These are phyloP conservation scores for Apteryx owenii DNA, from an alignment of 2,113 vertebrate species.

Conservation along the genomic window DNA sequence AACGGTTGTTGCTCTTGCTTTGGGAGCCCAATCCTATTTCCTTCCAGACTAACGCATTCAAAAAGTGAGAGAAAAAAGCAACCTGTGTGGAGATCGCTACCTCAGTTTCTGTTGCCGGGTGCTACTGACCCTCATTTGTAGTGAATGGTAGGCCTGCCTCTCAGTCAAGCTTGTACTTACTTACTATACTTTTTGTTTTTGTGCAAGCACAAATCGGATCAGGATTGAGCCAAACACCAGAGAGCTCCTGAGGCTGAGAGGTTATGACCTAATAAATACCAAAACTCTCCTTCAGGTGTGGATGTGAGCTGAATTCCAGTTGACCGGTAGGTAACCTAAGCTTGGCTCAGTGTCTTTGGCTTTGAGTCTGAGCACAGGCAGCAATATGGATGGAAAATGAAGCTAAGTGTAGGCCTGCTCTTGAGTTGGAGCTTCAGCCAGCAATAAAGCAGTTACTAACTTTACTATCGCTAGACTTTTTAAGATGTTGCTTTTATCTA, in stretches of 20 bases:
- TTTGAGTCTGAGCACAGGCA: neutral
- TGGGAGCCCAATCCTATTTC: neutral
- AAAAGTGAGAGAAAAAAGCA: neutral
- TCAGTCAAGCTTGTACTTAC: neutral
- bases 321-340: neutral
- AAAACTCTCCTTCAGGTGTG: neutral
- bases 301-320: too few species aligned
- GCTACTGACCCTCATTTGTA: neutral
- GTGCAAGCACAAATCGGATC: neutral
- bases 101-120: neutral
- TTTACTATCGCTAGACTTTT: neutral
- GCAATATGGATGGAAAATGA: neutral
- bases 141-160: neutral
- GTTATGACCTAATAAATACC: neutral
- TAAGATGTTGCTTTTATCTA: neutral
- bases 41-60: neutral
- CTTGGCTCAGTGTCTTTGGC: neutral
- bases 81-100: neutral
- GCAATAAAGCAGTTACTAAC: neutral
- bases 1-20: neutral
- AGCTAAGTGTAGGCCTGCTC: neutral
- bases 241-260: neutral
- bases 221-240: neutral
- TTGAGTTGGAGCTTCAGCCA: neutral
- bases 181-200: neutral